These are phyloP conservation scores for Boloria euphrosyne DNA, from an alignment of 2,888 invertebrate genomes.

Conservation along the genomic window DNA sequence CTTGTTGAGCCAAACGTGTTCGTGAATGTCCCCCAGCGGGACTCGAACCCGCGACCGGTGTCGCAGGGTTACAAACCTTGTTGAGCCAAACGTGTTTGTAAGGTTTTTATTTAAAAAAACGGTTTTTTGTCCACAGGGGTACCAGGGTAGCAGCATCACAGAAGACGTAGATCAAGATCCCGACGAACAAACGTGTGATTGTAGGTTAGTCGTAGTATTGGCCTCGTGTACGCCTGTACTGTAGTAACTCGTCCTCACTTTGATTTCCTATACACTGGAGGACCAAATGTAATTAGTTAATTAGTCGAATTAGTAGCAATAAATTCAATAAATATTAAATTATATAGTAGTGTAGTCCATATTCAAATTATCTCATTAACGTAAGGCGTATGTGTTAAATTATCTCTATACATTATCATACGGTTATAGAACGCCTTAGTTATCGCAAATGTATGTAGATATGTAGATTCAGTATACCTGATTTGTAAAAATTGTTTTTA, in stretches of 20 bases:
- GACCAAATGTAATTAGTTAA: neutral
- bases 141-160: conserved; percentile 59
- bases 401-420: conserved; percentile 3
- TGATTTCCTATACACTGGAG: neutral
- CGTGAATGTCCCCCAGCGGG: too few species aligned
- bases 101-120: too few species aligned
- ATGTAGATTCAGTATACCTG: neutral
- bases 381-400: neutral
- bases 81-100: too few species aligned
- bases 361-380: neutral
- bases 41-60: too few species aligned
- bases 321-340: conserved; percentile 16
- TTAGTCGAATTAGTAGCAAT: conserved; percentile 1
- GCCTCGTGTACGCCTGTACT: conserved; percentile 13
- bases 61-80: too few species aligned
- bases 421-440: too few species aligned
- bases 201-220: conserved; percentile 54
- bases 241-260: neutral
- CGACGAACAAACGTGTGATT: conserved; percentile 50
- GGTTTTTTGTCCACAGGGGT: conserved; percentile 49
- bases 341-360: conserved; percentile 5
- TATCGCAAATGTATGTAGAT: neutral
- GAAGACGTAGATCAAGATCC: conserved; percentile 43
- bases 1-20: too few species aligned
- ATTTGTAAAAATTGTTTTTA: conserved; percentile 1